Conservation (phyloP, 92 coral and sea anemone genomes). For the Phymanthus crucifer region DNA sequence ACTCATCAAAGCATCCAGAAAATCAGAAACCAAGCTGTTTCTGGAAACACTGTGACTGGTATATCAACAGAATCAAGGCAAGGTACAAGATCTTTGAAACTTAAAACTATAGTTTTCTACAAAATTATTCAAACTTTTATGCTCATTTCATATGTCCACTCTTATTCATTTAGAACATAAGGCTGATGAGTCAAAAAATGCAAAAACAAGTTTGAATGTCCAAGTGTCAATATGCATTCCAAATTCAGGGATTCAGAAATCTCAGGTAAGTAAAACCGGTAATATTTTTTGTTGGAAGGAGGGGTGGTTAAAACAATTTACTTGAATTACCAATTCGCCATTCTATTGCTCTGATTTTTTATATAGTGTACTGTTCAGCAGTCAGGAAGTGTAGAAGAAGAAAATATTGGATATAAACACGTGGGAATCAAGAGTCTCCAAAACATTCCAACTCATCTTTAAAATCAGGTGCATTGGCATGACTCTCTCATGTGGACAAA, state of each 20-base stretch:
- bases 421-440: constrained; percentile 1
- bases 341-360: neutral
- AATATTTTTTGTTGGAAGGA: neutral
- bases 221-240: constrained; percentile 34
- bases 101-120: too few relatives aligned
- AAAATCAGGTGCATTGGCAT: neutral
- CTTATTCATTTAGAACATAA: neutral
- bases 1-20: too few relatives aligned
- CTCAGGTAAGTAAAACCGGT: constrained; percentile 5
- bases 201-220: constrained; percentile 20
- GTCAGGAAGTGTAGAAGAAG: constrained; percentile 44
- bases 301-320: too few relatives aligned
- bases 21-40: too few relatives aligned
- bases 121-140: neutral
- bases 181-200: neutral
- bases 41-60: too few relatives aligned
- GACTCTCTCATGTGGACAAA: too few relatives aligned
- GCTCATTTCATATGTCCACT: neutral
- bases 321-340: too few relatives aligned
- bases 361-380: constrained; percentile 34
- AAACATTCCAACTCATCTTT: constrained; percentile 15
- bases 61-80: neutral
- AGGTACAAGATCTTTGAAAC: neutral
- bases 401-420: constrained; percentile 35
- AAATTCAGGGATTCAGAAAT: constrained; percentile 34